Evolutionary conservation across 35 echinoderm and acorn worm species (phyloP), one percentile per base, ranked within the genome.

Genomic region (Diadema setosum): DNA sequence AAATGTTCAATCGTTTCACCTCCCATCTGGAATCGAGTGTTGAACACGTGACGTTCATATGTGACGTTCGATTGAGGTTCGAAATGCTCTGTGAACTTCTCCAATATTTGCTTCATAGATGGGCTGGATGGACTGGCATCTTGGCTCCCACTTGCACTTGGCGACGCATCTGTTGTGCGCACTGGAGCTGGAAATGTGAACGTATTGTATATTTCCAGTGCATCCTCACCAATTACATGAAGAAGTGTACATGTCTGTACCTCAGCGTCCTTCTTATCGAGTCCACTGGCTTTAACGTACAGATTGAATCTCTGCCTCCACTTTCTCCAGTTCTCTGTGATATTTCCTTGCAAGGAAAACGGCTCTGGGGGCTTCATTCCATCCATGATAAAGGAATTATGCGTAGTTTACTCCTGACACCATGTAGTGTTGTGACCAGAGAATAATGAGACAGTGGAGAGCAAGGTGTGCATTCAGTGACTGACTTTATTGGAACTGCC

Each of bases 171-270:
- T 4, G 57, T 5, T 4, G 57, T 23, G 20, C 18, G 29, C 20
- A 60, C 18, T 4, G 20, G 5, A 18, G 20, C 18, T 27, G 20
- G 18, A 27, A 60, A 91, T 14, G 40, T 32, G 29, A 91, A 91
- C 35, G 82, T 81, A 39, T 93, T 93, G 35, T 67, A 93, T 2
- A 93, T 75, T 82, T 93, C 91, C 4, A 93, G 58, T 12, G 64
- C 91, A 27, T 58, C 91, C 3, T 87, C 91, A 11, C 91, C 91
- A 7, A 93, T 88, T 0, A 93, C 73, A 34, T 93, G 91, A 39
- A 93, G 34, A 57, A 93, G 74, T 37, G 83, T 93, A 39, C 46
- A 42, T 58, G 41, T 55, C 52, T 82, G 84, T 64, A 93, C 75
- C 18, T 78, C 60, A 86, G 84, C 11, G 4, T 21, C 44, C 82